A percentile compares a stretch with the other conserved stretches of the same genome.
phyloP scores from a whole-genome alignment of 1,140 invertebrate genomes.

The Arctopsyche grandis region DNA sequence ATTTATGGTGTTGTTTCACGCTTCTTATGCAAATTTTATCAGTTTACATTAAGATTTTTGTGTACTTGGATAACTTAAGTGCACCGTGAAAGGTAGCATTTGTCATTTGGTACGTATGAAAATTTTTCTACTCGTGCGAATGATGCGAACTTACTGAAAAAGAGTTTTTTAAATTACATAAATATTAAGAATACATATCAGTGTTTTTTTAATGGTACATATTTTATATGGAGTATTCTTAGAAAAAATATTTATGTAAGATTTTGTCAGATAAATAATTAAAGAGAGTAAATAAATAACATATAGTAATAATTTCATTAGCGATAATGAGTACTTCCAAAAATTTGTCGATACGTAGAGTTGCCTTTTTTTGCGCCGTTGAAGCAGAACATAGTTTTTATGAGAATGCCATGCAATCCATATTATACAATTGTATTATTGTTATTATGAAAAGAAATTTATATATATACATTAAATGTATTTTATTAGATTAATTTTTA shows the following conservation, averaged over 20 bases:
- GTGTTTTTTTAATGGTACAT: conserved; percentile 21
- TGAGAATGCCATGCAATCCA: conserved; percentile 16
- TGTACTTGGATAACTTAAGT: conserved; percentile 20
- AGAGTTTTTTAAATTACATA: not conserved
- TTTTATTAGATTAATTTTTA: not conserved
- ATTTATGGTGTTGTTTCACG: not conserved
- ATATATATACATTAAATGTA: not conserved
- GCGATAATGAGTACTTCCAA: conserved; percentile 30
- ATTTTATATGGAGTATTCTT: conserved; percentile 12
- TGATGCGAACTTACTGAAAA: conserved; percentile 1
- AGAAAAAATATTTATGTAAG: conserved; percentile 18
- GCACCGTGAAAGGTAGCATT: conserved; percentile 25
- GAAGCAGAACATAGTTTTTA: conserved; percentile 20
- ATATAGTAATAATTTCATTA: conserved; percentile 23
- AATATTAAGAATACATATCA: conserved; percentile 26
- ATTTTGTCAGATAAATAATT: conserved; percentile 8
- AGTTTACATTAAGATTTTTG: conserved; percentile 25
- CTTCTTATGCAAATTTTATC: conserved; percentile 26
- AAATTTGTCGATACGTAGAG: conserved; percentile 28
- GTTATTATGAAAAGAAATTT: conserved; percentile 8
- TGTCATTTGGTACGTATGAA: conserved; percentile 17
- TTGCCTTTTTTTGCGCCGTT: conserved; percentile 18
- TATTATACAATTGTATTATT: conserved; percentile 10
- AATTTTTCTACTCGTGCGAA: not conserved
- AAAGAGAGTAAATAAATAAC: too few relatives aligned